Percentiles rank a stretch among this genome's conserved stretches.
Conservation (phyloP, 1,140 invertebrate species). For the Bombyx mori region ASM3026992v2 NC_085129.1:15055001-15055500, state of each 20-base stretch:
- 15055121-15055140: neutral
- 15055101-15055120: too few relatives aligned
- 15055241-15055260: constrained; percentile 81
- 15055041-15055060: too few relatives aligned
- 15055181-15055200: constrained; percentile 79
- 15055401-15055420: too few relatives aligned
- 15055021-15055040: too few relatives aligned
- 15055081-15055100: too few relatives aligned
- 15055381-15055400: too few relatives aligned
- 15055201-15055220: constrained; percentile 76
- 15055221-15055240: constrained; percentile 80
- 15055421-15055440: too few relatives aligned
- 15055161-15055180: neutral
- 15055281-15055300: constrained; percentile 77
- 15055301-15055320: constrained; percentile 86
- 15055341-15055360: constrained; percentile 63
- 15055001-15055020: too few relatives aligned
- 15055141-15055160: neutral
- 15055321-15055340: constrained; percentile 79
- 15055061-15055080: too few relatives aligned
- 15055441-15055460: constrained; percentile 80
- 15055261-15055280: constrained; percentile 81
- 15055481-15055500: neutral
- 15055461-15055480: constrained; percentile 46
- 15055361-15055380: constrained; percentile 44